Evolutionary conservation across 1,140 invertebrate genomes (phyloP).

Genomic region (Trinorchestia longiramus): DNA sequence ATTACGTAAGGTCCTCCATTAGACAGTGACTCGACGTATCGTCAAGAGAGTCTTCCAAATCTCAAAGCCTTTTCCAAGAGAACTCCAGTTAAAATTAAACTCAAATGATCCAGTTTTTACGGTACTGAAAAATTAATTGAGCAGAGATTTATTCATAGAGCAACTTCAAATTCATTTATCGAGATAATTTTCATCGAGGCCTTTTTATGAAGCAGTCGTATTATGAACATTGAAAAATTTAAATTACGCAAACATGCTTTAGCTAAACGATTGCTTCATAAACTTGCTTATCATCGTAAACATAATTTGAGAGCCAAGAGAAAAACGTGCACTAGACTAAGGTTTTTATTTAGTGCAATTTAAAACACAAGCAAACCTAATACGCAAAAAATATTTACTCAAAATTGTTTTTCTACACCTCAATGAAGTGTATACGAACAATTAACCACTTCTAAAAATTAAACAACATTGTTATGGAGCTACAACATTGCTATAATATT

Average conservation of each 20-base stretch:
- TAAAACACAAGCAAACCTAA: too few relatives aligned
- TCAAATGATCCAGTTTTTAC: not conserved
- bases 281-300: too few relatives aligned
- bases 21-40: not conserved
- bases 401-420: too few relatives aligned
- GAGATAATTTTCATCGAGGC: not conserved
- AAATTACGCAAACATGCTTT: too few relatives aligned
- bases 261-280: too few relatives aligned
- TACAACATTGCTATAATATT: too few relatives aligned
- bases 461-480: too few relatives aligned
- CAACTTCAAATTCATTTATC: not conserved
- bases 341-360: too few relatives aligned
- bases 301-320: too few relatives aligned
- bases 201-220: not conserved
- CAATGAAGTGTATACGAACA: too few relatives aligned
- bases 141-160: not conserved
- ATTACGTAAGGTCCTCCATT: not conserved
- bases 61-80: not conserved
- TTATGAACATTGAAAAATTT: not conserved
- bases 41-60: not conserved
- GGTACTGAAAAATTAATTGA: not conserved
- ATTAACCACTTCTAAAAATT: too few relatives aligned
- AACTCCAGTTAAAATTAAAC: not conserved
- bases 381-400: not conserved
- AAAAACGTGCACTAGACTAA: too few relatives aligned